A percentile compares a stretch with the other conserved stretches of the same genome.
These are phyloP conservation scores for Xiphorhynchus elegans DNA, from an alignment of 2,113 vertebrate species.

Conservation along the genomic window DNA sequence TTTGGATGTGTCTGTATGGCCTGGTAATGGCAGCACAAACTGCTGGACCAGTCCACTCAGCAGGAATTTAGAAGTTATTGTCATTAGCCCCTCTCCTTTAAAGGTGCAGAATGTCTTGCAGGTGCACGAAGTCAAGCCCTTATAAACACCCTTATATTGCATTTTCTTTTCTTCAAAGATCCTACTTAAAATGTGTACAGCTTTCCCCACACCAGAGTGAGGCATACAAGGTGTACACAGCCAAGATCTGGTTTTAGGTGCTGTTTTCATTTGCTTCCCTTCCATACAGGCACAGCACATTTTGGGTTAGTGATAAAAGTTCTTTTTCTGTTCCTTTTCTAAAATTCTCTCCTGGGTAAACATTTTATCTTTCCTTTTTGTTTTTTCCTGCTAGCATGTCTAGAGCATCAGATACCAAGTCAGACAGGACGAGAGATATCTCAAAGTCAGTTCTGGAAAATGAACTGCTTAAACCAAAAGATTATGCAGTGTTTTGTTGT, in stretches of 20 bases:
- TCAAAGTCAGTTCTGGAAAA: background rate
- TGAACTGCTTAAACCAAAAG: background rate
- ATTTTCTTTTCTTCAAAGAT: background rate
- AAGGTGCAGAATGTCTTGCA: background rate
- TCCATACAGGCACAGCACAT: background rate
- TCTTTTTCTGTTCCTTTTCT: background rate
- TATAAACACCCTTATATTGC: background rate
- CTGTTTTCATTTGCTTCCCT: background rate
- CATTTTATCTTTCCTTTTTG: background rate
- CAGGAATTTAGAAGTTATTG: background rate
- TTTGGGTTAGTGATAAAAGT: background rate
- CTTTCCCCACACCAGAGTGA: background rate
- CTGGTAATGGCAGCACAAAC: background rate
- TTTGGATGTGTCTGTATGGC: background rate
- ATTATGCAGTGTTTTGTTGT: background rate
- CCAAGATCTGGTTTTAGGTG: background rate
- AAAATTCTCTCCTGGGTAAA: background rate
- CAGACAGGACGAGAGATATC: slow-evolving; percentile 1
- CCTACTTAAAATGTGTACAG: background rate
- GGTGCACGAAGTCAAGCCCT: background rate
- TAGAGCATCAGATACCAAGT: slow-evolving; percentile 2
- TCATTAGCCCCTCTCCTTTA: background rate
- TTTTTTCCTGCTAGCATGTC: background rate
- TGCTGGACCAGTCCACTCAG: background rate
- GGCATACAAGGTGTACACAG: background rate